phyloP scores from a whole-genome alignment of 2,113 vertebrate species.

The Hyperopisus bebe region DNA sequence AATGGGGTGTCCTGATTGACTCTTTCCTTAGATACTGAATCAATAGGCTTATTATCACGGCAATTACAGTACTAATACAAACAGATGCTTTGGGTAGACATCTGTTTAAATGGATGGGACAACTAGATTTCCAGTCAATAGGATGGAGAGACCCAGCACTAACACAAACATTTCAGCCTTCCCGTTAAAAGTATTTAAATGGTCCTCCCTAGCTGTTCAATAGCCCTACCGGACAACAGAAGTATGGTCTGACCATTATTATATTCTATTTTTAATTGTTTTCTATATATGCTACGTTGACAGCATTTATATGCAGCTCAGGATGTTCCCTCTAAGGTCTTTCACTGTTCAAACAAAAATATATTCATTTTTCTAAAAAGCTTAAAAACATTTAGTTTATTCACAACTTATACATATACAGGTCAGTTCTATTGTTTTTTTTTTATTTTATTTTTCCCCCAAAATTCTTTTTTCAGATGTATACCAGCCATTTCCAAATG shows the following conservation, averaged over 20 bases:
- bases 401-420: not conserved
- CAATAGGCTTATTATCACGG: slow-evolving; percentile 86
- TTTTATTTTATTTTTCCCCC: not conserved
- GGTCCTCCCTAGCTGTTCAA: not conserved
- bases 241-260: not conserved
- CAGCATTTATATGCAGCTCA: too few species aligned
- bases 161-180: slow-evolving; percentile 58
- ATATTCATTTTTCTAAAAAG: not conserved
- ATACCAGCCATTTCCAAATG: not conserved
- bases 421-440: not conserved
- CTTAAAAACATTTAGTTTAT: not conserved
- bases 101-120: slow-evolving; percentile 69
- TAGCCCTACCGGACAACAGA: not conserved
- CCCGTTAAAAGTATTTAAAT: slow-evolving; percentile 34
- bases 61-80: slow-evolving; percentile 87
- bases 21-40: slow-evolving; percentile 84
- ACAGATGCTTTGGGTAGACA: slow-evolving; percentile 78
- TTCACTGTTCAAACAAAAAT: not conserved
- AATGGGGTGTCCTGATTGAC: slow-evolving; percentile 79
- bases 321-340: not conserved
- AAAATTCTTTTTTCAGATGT: not conserved
- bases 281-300: not conserved
- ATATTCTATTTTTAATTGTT: not conserved
- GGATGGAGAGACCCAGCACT: slow-evolving; percentile 54
- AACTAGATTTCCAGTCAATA: slow-evolving; percentile 61